phyloP scores from a whole-genome alignment of 2,888 invertebrate species.

The Pomacea canaliculata region DNA sequence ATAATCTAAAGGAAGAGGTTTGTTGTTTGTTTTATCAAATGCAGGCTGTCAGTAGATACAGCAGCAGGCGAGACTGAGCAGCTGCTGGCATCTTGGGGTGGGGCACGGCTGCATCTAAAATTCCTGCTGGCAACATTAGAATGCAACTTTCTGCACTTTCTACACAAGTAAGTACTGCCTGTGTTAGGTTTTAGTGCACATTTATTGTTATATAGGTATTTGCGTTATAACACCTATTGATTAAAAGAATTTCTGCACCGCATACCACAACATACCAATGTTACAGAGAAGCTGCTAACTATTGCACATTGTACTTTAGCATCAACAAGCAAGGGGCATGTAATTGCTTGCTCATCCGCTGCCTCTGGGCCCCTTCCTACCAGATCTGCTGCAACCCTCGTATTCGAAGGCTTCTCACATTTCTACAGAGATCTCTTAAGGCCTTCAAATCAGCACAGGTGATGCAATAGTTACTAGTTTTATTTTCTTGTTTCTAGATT shows the following conservation, averaged over 20 bases:
- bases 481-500: too few species aligned
- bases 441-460: constrained; percentile 1
- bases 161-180: constrained; percentile 24
- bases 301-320: not conserved
- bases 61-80: not conserved
- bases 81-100: not conserved
- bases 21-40: too few species aligned
- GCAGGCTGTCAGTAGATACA: not conserved
- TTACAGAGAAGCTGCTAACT: too few species aligned
- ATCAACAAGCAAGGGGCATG: constrained; percentile 5
- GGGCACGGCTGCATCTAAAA: constrained; percentile 22
- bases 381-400: constrained; percentile 40
- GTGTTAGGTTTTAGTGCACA: too few species aligned
- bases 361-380: constrained; percentile 48
- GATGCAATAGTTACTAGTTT: not conserved
- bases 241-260: too few species aligned
- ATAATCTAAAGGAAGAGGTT: too few species aligned
- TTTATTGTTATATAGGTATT: too few species aligned
- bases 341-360: constrained; percentile 41
- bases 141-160: constrained; percentile 30
- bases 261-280: too few species aligned
- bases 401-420: constrained; percentile 40
- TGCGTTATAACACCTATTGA: too few species aligned
- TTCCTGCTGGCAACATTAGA: constrained; percentile 35
- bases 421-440: constrained; percentile 32